Base-by-base conservation (phyloP, 2,113 vertebrate species). In the Rynchops niger region DNA sequence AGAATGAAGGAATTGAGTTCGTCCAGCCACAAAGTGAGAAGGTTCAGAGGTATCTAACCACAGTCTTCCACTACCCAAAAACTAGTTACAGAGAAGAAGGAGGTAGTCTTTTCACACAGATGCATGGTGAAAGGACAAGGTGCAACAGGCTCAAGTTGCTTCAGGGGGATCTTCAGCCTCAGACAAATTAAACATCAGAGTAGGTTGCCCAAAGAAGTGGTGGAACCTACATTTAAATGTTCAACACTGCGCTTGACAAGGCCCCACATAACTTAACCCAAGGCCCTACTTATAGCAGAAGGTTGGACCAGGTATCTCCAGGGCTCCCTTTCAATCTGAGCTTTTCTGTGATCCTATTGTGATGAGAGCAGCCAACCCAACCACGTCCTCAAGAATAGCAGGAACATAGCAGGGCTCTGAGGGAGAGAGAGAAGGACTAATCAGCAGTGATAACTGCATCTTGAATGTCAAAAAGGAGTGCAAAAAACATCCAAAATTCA, bases 71-170 rank as follows among this genome's bases (percentile, higher is more conserved):
- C 47, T 49, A 36, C 10, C 6, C 38, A 53, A 38, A 89, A 80
- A 11, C 15, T 34, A 59, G 9, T 43, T 78, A 22, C 26, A 82
- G 65, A 43, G 50, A 62, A 62, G 47, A 34, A 36, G 25, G 23
- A 82, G 5, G 34, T 49, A 49, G 21, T 47, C 42, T 67, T 61
- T 78, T 49, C 83, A 66, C 27, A 49, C 9, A 62, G 34, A 8
- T 26, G 5, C 7, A 9, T 21, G 34, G n/a, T 36, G 47, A 72
- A 56, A 49, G 34, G 23, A 45, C 0, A 1, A 9, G 3, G 47
- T 66, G 17, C 25, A 71, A 77, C 42, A 80, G 17, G 43, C 9
- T 88, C 7, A 67, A 38, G 26, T 59, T 83, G 6, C 40, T 53
- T 79, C 45, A 43, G 29, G 17, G 3, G 14, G 12, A 79, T 36